These are phyloP conservation scores for Craniophora ligustri DNA, from an alignment of 2,888 invertebrate genomes.

Conservation along the genomic window DNA sequence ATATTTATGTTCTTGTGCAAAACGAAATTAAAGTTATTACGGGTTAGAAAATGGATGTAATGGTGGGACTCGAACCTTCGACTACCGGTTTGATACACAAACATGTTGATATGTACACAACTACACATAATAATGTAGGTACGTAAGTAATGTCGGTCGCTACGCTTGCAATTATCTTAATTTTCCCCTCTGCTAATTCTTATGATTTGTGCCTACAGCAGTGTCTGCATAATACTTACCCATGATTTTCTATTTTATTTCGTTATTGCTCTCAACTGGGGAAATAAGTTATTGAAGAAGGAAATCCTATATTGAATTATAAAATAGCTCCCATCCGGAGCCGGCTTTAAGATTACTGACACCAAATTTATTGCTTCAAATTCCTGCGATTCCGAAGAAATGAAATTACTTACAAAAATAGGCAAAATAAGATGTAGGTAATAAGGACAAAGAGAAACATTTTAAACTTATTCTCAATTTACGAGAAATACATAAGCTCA, in stretches of 20 bases:
- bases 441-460: neutral
- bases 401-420: neutral
- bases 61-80: no score
- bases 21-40: no score
- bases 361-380: neutral
- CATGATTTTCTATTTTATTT: conserved; percentile 18
- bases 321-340: neutral
- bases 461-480: conserved; percentile 20
- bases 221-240: neutral
- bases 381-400: neutral
- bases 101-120: neutral
- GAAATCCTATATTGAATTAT: conserved; percentile 18
- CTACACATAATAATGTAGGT: no score
- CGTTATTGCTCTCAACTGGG: conserved; percentile 6
- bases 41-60: no score
- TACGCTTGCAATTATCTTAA: conserved; percentile 23
- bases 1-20: no score
- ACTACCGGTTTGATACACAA: no score
- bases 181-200: conserved; percentile 12
- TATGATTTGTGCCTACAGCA: conserved; percentile 6
- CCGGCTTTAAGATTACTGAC: neutral
- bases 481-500: conserved; percentile 21
- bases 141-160: conserved; percentile 3
- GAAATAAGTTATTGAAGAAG: conserved; percentile 8
- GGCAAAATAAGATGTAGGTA: neutral